Conservation (phyloP, 2,797 vertebrate species). For the Squalus acanthias region DNA sequence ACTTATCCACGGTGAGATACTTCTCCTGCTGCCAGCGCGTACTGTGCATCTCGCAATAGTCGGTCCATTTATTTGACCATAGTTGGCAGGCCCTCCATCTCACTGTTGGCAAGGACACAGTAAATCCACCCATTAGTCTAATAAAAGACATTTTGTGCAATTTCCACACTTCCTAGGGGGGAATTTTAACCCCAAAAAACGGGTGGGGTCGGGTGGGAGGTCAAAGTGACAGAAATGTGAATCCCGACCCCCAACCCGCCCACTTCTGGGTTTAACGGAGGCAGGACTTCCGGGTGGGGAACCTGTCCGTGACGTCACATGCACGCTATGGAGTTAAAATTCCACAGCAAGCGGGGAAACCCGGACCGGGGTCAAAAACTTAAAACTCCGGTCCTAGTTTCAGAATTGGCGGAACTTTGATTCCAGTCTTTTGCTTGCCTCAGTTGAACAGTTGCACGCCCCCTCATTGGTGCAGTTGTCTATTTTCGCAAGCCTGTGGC, state of each 20-base stretch:
- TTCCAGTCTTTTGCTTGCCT: background rate
- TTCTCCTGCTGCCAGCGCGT: background rate
- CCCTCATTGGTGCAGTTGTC: background rate
- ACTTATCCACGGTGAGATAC: background rate
- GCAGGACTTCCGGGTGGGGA: no score
- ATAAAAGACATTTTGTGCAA: background rate
- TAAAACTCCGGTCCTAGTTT: background rate
- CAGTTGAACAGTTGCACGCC: background rate
- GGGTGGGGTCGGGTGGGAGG: no score
- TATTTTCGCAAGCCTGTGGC: background rate
- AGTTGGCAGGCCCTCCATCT: background rate
- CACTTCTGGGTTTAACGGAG: no score
- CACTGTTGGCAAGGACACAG: background rate
- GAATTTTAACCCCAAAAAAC: no score
- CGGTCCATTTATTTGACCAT: background rate
- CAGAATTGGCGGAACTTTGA: background rate
- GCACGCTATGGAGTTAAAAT: no score
- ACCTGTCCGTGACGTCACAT: no score
- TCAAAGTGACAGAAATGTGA: no score
- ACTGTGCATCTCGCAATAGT: background rate
- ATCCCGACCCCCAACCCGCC: no score
- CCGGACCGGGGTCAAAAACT: no score
- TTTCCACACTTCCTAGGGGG: background rate
- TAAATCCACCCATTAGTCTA: background rate
- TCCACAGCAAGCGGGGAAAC: no score